Conservation (phyloP, 2,113 vertebrate genomes). For the Engystomops pustulosus region DNA sequence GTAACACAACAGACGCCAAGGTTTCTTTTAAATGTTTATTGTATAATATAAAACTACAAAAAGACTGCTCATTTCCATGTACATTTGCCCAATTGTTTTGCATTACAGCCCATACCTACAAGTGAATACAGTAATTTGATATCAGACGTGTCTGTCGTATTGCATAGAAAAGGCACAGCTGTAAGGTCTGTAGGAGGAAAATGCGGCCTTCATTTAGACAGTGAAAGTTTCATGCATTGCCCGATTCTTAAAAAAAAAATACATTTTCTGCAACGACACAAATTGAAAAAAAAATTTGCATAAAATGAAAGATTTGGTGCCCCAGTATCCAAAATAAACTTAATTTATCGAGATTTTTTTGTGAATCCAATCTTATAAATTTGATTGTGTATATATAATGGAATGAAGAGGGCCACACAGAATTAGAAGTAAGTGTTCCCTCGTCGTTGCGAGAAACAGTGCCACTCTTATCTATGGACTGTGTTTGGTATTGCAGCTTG, state of each 20-base stretch:
- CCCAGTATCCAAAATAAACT: slow-evolving; percentile 20
- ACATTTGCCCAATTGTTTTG: slow-evolving; percentile 85
- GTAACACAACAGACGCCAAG: neutral
- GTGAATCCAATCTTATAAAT: neutral
- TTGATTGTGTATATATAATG: neutral
- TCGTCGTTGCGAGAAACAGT: too few species aligned
- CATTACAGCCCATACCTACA: slow-evolving; percentile 89
- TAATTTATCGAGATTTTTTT: neutral
- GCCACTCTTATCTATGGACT: too few species aligned
- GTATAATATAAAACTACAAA: slow-evolving; percentile 99
- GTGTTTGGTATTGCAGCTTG: too few species aligned
- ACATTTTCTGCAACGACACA: slow-evolving; percentile 64
- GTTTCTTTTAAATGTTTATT: slow-evolving; percentile 89
- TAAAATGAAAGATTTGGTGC: slow-evolving; percentile 23
- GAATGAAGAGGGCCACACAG: too few species aligned
- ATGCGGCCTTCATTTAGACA: slow-evolving; percentile 78
- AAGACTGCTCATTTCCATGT: slow-evolving; percentile 97
- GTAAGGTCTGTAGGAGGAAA: slow-evolving; percentile 88
- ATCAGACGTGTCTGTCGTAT: slow-evolving; percentile 90
- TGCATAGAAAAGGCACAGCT: slow-evolving; percentile 99
- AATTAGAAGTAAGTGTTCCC: too few species aligned
- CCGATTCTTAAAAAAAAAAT: slow-evolving; percentile 67
- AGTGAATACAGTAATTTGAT: slow-evolving; percentile 89
- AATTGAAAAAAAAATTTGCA: slow-evolving; percentile 21
- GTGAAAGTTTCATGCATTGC: slow-evolving; percentile 74